These are phyloP conservation scores for Drosophila kanapiae DNA, from an alignment of 1,140 invertebrate genomes.

Conservation along the genomic window DNA sequence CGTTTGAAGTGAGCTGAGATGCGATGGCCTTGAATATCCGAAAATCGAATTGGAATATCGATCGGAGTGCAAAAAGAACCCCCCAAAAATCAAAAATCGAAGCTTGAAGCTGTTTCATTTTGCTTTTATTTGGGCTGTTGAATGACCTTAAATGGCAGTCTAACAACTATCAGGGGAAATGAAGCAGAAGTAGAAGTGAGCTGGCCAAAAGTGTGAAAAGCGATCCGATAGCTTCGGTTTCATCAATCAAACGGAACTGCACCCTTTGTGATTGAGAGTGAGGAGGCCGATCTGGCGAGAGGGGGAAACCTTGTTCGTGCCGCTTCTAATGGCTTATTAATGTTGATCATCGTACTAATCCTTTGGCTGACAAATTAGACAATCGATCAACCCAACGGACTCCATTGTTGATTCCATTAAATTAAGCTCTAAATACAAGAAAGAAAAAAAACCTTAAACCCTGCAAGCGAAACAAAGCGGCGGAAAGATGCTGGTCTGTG, in stretches of 20 bases:
- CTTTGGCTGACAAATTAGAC: constrained; percentile 72
- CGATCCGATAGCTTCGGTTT: constrained; percentile 41
- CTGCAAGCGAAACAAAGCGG: constrained; percentile 32
- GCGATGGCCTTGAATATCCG: constrained; percentile 32
- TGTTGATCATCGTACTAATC: constrained; percentile 62
- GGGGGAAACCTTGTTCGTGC: constrained; percentile 61
- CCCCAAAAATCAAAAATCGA: constrained; percentile 20
- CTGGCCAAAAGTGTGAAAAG: constrained; percentile 52
- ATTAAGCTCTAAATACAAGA: constrained; percentile 40
- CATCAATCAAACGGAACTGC: constrained; percentile 72
- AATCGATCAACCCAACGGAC: constrained; percentile 70
- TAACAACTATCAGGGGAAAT: constrained; percentile 19
- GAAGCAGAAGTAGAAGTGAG: constrained; percentile 33
- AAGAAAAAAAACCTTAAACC: constrained; percentile 31
- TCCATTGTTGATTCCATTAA: constrained; percentile 60
- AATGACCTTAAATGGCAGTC: constrained; percentile 37
- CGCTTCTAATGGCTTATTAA: constrained; percentile 75
- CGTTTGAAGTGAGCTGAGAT: constrained; percentile 41
- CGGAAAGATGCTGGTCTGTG: constrained; percentile 66
- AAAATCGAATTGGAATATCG: constrained; percentile 19
- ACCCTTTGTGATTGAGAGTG: constrained; percentile 46
- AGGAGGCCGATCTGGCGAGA: not conserved
- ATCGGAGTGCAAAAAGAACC: constrained; percentile 51
- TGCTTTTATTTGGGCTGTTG: constrained; percentile 26
- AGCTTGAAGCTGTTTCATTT: constrained; percentile 23